A percentile compares a stretch with the other conserved stretches of the same genome.
These are phyloP conservation scores for Strongylocentrotus purpuratus DNA, from an alignment of 35 echinoderm and acorn worm genomes.

Conservation along the genomic window DNA sequence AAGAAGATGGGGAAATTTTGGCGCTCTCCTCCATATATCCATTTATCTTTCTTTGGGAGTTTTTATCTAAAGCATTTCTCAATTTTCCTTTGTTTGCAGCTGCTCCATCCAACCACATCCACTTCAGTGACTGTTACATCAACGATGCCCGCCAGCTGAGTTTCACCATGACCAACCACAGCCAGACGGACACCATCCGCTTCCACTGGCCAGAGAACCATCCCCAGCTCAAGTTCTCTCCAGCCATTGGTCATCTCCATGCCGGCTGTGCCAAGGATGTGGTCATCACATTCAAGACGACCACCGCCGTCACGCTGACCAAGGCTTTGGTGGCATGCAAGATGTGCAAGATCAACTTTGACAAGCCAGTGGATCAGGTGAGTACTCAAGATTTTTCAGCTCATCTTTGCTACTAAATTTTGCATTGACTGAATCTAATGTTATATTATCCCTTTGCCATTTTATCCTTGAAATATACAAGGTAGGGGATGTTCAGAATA, in stretches of 20 bases:
- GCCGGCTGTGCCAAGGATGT: slow-evolving; percentile 87
- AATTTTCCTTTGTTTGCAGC: slow-evolving; percentile 49
- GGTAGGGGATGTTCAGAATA: no score
- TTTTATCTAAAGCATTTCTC: not conserved
- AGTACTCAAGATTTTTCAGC: not conserved
- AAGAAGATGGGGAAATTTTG: not conserved
- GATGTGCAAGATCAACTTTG: slow-evolving; percentile 90
- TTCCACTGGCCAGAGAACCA: slow-evolving; percentile 99
- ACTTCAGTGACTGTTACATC: slow-evolving; percentile 95
- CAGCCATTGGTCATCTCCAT: slow-evolving; percentile 88
- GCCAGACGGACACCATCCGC: slow-evolving; percentile 70
- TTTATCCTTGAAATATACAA: no score
- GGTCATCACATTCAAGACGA: slow-evolving; percentile 85
- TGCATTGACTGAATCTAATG: not conserved
- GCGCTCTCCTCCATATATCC: no score
- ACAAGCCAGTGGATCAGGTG: slow-evolving; percentile 89
- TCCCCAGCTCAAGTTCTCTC: slow-evolving; percentile 89
- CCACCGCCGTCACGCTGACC: slow-evolving; percentile 62
- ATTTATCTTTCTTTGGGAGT: not conserved
- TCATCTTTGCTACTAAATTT: not conserved
- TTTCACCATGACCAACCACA: slow-evolving; percentile 98
- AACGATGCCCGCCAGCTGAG: slow-evolving; percentile 74
- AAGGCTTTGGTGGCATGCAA: slow-evolving; percentile 72
- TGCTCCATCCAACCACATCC: slow-evolving; percentile 87
- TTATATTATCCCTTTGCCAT: no score